A percentile compares a stretch with the other conserved stretches of the same genome.
These are phyloP conservation scores for Monopis laevigella DNA, from an alignment of 2,888 invertebrate genomes.

Conservation along the genomic window DNA sequence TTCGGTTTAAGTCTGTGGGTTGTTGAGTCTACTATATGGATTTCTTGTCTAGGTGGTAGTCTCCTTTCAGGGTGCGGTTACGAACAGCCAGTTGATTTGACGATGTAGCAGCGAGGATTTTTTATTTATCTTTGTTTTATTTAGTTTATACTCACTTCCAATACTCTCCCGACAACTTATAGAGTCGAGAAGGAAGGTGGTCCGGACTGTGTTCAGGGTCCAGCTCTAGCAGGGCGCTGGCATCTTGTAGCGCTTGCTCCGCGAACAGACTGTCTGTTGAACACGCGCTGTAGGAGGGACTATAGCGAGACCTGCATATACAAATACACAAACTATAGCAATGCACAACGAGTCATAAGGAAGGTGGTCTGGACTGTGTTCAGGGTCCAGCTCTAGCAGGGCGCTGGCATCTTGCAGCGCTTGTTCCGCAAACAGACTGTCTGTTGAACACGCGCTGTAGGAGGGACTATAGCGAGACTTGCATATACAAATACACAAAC, in stretches of 20 bases:
- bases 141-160: constrained; percentile 90
- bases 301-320: too few relatives aligned
- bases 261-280: constrained; percentile 65
- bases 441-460: constrained; percentile 52
- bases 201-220: constrained; percentile 41
- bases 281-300: constrained; percentile 53
- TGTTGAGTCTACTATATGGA: too few relatives aligned
- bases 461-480: constrained; percentile 44
- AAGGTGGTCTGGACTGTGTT: constrained; percentile 53
- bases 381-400: constrained; percentile 44
- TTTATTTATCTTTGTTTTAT: too few relatives aligned
- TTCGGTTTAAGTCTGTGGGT: too few relatives aligned
- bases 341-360: too few relatives aligned
- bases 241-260: constrained; percentile 55
- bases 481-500: too few relatives aligned
- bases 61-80: too few relatives aligned
- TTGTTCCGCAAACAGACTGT: constrained; percentile 65
- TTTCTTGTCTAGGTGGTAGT: too few relatives aligned
- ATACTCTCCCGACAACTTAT: constrained; percentile 82
- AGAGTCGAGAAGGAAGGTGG: constrained; percentile 76
- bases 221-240: constrained; percentile 45
- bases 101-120: too few relatives aligned
- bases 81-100: too few relatives aligned
- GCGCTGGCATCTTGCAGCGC: constrained; percentile 54
- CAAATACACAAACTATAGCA: too few relatives aligned